Percentiles rank a stretch among this genome's conserved stretches.
These are phyloP conservation scores for Idaea straminata DNA, from an alignment of 2,888 invertebrate species.

Conservation along the genomic window DNA sequence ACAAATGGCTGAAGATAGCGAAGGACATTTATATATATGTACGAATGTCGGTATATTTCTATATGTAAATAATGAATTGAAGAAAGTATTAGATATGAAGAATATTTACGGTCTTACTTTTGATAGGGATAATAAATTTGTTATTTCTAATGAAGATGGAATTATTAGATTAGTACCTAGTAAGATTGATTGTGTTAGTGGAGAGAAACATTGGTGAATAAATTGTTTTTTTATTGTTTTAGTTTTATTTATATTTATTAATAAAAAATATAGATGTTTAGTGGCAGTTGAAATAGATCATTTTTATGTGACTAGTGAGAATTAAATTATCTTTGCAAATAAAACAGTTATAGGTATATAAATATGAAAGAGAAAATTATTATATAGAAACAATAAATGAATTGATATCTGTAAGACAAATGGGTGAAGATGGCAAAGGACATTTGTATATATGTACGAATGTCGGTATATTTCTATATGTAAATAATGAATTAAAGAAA, in stretches of 20 bases:
- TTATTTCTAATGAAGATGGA: conserved; percentile 52
- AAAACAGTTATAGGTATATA: conserved; percentile 55
- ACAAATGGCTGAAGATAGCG: conserved; percentile 57
- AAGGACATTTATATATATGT: conserved; percentile 50
- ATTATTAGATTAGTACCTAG: conserved; percentile 46
- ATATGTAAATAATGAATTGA: conserved; percentile 34
- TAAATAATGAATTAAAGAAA: conserved; percentile 39
- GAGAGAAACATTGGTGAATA: conserved; percentile 35
- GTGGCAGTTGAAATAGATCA: conserved; percentile 62
- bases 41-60: conserved; percentile 52
- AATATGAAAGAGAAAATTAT: conserved; percentile 38
- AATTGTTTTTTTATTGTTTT: not conserved
- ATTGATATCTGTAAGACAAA: conserved; percentile 50
- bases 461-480: conserved; percentile 44
- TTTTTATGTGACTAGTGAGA: conserved; percentile 42
- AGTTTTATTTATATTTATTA: conserved; percentile 2
- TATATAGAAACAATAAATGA: conserved; percentile 39
- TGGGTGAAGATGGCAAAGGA: conserved; percentile 55
- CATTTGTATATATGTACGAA: conserved; percentile 53
- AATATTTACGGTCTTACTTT: conserved; percentile 54
- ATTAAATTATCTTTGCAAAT: conserved; percentile 51
- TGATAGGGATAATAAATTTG: conserved; percentile 55
- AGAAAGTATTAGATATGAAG: conserved; percentile 44
- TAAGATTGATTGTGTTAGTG: conserved; percentile 37
- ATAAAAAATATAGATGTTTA: no score